Evolutionary conservation across 2,113 vertebrate genomes (phyloP).

Genomic region (Etia nguti): DNA sequence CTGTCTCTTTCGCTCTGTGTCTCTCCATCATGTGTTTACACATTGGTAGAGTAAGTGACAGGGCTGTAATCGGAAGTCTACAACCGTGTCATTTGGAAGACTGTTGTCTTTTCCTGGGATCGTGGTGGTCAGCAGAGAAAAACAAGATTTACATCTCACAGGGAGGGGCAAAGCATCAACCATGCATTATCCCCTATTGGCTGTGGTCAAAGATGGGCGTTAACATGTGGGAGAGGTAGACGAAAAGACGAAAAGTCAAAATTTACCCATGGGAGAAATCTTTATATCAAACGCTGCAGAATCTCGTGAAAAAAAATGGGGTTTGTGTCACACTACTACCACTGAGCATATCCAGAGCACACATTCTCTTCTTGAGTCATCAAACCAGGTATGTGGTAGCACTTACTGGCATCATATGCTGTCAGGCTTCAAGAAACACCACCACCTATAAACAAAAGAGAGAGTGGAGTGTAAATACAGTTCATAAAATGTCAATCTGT

Average conservation of each 20-base stretch:
- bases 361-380: neutral
- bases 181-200: slow-evolving; percentile 62
- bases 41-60: slow-evolving; percentile 59
- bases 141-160: slow-evolving; percentile 68
- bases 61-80: slow-evolving; percentile 75
- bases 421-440: neutral
- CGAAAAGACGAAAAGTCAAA: neutral
- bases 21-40: slow-evolving; percentile 58
- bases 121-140: slow-evolving; percentile 64
- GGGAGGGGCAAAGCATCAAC: slow-evolving; percentile 55
- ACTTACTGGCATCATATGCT: slow-evolving; percentile 9
- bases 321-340: neutral
- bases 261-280: neutral
- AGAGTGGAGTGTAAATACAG: neutral
- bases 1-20: neutral
- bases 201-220: slow-evolving; percentile 57
- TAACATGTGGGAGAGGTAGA: slow-evolving; percentile 37
- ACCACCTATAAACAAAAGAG: slow-evolving; percentile 41
- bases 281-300: slow-evolving; percentile 8
- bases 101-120: slow-evolving; percentile 70
- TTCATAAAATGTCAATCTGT: slow-evolving; percentile 29
- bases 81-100: slow-evolving; percentile 73
- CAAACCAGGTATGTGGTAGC: neutral
- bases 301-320: neutral
- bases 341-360: neutral